Evolutionary conservation across 1,140 invertebrate genomes (phyloP).

Genomic region (Diachasma alloeum): DNA sequence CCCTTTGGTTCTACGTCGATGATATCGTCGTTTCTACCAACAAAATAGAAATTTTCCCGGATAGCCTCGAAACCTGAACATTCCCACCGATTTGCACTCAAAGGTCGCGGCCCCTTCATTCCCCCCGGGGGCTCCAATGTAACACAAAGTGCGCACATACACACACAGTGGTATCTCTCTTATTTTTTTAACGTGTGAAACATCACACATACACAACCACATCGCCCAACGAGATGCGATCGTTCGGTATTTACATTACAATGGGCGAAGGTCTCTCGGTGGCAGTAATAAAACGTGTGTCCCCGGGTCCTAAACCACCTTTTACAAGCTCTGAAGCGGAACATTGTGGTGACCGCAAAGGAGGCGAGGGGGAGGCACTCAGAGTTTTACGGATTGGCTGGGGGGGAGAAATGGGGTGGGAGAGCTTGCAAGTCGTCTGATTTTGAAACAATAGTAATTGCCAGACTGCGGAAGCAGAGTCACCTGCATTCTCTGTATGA

Average conservation of each 20-base stretch:
- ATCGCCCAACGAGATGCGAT: conserved; percentile 8
- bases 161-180: no score
- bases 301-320: conserved; percentile 18
- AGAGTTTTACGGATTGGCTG: not conserved
- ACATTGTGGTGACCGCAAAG: conserved; percentile 8
- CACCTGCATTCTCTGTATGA: conserved; percentile 1
- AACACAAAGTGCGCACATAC: no score
- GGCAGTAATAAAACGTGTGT: conserved; percentile 28
- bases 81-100: no score
- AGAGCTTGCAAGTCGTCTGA: not conserved
- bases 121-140: no score
- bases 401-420: not conserved
- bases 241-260: conserved; percentile 31
- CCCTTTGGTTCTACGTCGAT: no score
- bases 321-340: conserved; percentile 23
- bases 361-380: not conserved
- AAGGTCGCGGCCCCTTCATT: no score
- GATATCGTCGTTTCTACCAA: no score
- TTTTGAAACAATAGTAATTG: conserved; percentile 8
- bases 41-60: no score
- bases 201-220: not conserved
- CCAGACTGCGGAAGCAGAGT: not conserved
- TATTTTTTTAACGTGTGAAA: not conserved
- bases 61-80: no score
- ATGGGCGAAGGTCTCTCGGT: conserved; percentile 27